Evolutionary conservation across 2,113 vertebrate genomes (phyloP), one percentile per base, ranked within the genome.

Genomic region (Entomyzon cyanotis): DNA sequence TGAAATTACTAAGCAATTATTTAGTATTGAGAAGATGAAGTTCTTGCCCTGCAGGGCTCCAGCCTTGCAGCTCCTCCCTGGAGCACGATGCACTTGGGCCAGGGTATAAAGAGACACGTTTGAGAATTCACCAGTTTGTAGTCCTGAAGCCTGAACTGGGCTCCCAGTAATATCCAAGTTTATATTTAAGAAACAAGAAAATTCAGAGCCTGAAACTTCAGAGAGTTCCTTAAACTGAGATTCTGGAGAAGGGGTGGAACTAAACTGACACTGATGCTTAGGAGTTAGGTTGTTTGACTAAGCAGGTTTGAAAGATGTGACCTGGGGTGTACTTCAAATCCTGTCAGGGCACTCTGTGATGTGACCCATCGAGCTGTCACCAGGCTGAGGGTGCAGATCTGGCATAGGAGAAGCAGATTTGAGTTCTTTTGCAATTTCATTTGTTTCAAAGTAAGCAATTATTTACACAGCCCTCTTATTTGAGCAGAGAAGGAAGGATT

Each of bases 281-380:
- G 42, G 33, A 82, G 75, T 73, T 15, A 9, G 0, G 9, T 47
- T 53, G 37, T 80, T 67, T 79, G 62, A 60, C 46, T 94, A 42
- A 95, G 84, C 30, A 74, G 88, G 63, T 87, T 90, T 91, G 92
- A 88, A 82, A 70, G 71, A 35, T 44, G 67, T 93, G 76, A 70
- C 93, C 93, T 68, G 73, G 69, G 44, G 12, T 79, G 68, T 62
- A 30, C 82, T 62, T 39, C 12, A 50, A 94, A 87, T 93, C 84
- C 73, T 35, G 55, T 91, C 53, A 74, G 75, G 65, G 64, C 39
- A 8, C 52, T 70, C 75, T 85, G 95, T 76, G 85, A 5, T 89
- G 83, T 74, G 84, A 76, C 52, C 73, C 50, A 20, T 33, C 0
- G 22, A 65, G 63, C 33, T 65, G 64, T 20, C 63, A n/a, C 52